Conservation (phyloP, 2,888 invertebrate genomes). For the Ferdinandea cuprea region DNA sequence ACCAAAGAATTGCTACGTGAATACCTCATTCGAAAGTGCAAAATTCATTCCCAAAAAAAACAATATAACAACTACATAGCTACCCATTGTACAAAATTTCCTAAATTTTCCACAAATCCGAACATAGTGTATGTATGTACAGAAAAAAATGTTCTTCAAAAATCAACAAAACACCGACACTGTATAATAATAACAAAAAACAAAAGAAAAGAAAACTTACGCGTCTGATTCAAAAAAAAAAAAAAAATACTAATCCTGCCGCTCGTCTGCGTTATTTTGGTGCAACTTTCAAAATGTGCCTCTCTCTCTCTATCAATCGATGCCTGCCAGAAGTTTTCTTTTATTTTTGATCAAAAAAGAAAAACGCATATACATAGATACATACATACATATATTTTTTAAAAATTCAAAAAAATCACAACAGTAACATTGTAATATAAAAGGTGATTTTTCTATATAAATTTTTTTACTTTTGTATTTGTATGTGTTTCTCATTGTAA, state of each 20-base stretch:
- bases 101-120: slow-evolving; percentile 1
- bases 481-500: slow-evolving; percentile 55
- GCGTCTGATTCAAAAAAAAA: slow-evolving; percentile 24
- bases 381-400: slow-evolving; percentile 15
- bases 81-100: slow-evolving; percentile 46
- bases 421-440: slow-evolving; percentile 73
- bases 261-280: slow-evolving; percentile 56
- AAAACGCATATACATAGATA: background rate
- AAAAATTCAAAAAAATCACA: slow-evolving; percentile 59
- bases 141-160: slow-evolving; percentile 30
- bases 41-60: slow-evolving; percentile 11
- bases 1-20: background rate
- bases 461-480: slow-evolving; percentile 47
- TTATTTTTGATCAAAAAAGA: slow-evolving; percentile 50
- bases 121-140: slow-evolving; percentile 37
- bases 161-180: slow-evolving; percentile 47
- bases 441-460: slow-evolving; percentile 67
- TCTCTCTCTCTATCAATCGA: slow-evolving; percentile 44
- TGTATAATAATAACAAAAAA: slow-evolving; percentile 58
- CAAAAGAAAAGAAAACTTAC: slow-evolving; percentile 15
- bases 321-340: slow-evolving; percentile 57
- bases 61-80: background rate
- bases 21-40: background rate
- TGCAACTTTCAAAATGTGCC: slow-evolving; percentile 42
- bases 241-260: slow-evolving; percentile 47